Conservation (phyloP, 2,888 invertebrate genomes). For the Drosophila phalerata region DNA sequence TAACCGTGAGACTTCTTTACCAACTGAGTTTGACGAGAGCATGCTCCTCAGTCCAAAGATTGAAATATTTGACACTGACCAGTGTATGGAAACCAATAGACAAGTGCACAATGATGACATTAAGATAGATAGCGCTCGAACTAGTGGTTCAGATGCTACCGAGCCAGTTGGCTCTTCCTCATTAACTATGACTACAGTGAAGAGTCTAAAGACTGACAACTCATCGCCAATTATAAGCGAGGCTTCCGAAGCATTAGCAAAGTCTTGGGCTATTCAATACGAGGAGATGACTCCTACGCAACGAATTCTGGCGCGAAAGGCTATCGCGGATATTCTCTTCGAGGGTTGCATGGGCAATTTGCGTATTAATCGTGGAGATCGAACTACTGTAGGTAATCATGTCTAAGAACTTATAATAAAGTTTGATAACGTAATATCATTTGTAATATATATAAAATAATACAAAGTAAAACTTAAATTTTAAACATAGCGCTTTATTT, state of each 20-base stretch:
- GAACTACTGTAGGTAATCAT: slow-evolving; percentile 46
- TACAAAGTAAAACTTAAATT: neutral
- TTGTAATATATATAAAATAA: neutral
- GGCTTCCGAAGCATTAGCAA: slow-evolving; percentile 76
- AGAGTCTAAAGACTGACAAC: slow-evolving; percentile 16
- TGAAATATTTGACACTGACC: slow-evolving; percentile 60
- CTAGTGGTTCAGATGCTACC: slow-evolving; percentile 18
- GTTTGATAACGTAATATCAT: slow-evolving; percentile 4
- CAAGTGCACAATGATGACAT: slow-evolving; percentile 5
- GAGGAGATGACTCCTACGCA: slow-evolving; percentile 79
- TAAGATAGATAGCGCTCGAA: slow-evolving; percentile 34
- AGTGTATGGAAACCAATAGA: slow-evolving; percentile 15
- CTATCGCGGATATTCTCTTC: slow-evolving; percentile 82
- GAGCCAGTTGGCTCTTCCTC: slow-evolving; percentile 34
- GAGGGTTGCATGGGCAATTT: slow-evolving; percentile 82
- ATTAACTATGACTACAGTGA: slow-evolving; percentile 16
- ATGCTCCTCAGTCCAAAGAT: slow-evolving; percentile 67
- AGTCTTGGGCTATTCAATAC: slow-evolving; percentile 82
- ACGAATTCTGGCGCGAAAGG: slow-evolving; percentile 79
- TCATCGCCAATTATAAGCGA: slow-evolving; percentile 55
- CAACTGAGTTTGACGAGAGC: slow-evolving; percentile 39
- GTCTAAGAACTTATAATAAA: slow-evolving; percentile 8
- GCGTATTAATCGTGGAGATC: slow-evolving; percentile 66
- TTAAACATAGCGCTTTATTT: neutral
- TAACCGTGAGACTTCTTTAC: slow-evolving; percentile 9